Evolutionary conservation across 2,113 vertebrate species (phyloP).

Genomic region (Rhodinocichla rosea): DNA sequence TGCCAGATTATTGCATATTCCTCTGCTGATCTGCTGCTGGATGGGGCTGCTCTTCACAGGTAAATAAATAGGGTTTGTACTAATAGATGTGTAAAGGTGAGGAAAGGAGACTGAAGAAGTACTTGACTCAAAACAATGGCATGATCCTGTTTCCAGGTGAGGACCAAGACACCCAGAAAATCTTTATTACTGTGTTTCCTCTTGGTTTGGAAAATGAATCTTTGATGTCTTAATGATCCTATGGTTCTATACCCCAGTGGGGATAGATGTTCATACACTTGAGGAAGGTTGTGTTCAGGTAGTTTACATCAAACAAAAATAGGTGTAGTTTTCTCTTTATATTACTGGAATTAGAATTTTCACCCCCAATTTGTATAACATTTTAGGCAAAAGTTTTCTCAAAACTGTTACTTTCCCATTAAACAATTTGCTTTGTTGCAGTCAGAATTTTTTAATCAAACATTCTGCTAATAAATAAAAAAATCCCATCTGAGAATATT

Average conservation of each 20-base stretch:
- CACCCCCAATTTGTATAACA: neutral
- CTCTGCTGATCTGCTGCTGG: neutral
- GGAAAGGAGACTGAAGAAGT: neutral
- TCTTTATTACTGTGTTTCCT: neutral
- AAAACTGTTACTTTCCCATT: neutral
- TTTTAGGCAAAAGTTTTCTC: neutral
- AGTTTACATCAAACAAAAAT: neutral
- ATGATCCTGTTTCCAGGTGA: neutral
- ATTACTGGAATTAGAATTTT: neutral
- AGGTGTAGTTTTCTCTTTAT: neutral
- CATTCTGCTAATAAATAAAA: neutral
- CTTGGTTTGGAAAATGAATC: neutral
- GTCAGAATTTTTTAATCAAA: neutral
- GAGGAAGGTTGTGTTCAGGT: neutral
- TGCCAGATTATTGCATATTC: neutral
- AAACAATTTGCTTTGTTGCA: neutral
- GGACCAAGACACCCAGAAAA: neutral
- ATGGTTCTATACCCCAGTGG: neutral
- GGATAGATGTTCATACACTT: neutral
- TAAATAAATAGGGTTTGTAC: neutral
- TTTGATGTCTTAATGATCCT: neutral
- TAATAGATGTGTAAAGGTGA: neutral
- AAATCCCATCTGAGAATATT: neutral
- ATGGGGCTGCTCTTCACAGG: neutral
- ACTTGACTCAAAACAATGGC: neutral